A percentile compares a stretch with the other conserved stretches of the same genome.
These are phyloP conservation scores for Apotomis betuletana DNA, from an alignment of 2,888 invertebrate species.

Conservation along the genomic window DNA sequence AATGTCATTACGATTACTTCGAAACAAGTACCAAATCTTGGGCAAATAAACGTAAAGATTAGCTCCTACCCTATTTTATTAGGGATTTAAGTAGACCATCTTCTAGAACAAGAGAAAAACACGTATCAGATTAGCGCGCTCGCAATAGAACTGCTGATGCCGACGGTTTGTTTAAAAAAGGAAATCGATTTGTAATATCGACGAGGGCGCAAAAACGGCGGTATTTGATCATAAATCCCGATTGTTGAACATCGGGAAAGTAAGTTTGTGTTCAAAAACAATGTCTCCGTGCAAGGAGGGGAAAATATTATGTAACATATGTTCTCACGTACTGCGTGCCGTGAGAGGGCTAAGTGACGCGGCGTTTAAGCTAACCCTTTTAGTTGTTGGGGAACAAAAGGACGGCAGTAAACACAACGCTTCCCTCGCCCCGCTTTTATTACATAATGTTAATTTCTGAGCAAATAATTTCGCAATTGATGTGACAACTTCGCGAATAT, in stretches of 20 bases:
- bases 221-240: conserved; percentile 38
- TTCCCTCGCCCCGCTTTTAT: conserved; percentile 52
- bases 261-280: conserved; percentile 47
- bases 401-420: conserved; percentile 57
- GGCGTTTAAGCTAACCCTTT: conserved; percentile 71
- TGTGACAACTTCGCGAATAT: conserved; percentile 35
- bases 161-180: conserved; percentile 19
- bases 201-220: conserved; percentile 23
- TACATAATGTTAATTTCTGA: conserved; percentile 62
- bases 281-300: conserved; percentile 47
- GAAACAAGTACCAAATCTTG: too few relatives aligned
- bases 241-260: conserved; percentile 46
- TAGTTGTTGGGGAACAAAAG: conserved; percentile 68
- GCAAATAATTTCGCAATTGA: conserved; percentile 56
- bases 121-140: conserved; percentile 7
- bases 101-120: conserved; percentile 2
- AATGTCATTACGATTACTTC: too few relatives aligned
- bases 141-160: conserved; percentile 12
- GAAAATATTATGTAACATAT: conserved; percentile 59
- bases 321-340: conserved; percentile 55
- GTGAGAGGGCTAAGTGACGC: conserved; percentile 60
- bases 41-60: too few relatives aligned
- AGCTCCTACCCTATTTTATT: not conserved
- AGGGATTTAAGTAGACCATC: not conserved
- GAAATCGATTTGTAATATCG: conserved; percentile 23